Conservation (phyloP, 2,113 vertebrate genomes). For the Egretta garzetta region DNA sequence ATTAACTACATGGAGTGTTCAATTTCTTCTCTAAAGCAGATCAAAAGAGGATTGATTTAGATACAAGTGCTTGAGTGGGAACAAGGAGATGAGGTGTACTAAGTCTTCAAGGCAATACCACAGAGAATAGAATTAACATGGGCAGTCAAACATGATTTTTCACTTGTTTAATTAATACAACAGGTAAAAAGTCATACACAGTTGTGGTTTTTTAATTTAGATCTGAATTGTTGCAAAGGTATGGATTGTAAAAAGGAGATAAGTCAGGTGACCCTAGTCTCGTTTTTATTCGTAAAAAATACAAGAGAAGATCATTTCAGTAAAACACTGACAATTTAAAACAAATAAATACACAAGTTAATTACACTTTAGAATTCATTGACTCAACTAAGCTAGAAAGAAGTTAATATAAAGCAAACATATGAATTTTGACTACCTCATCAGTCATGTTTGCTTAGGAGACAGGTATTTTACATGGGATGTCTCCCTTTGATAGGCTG, state of each 20-base stretch:
- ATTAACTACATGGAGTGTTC: not conserved
- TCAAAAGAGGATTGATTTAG: not conserved
- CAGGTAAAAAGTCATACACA: not conserved
- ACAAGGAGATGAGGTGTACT: not conserved
- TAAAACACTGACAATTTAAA: not conserved
- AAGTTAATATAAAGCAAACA: not conserved
- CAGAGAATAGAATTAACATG: not conserved
- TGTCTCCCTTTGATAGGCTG: not conserved
- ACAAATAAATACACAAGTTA: not conserved
- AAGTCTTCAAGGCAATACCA: not conserved
- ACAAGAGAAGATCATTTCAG: not conserved
- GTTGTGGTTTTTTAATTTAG: not conserved
- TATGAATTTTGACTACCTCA: not conserved
- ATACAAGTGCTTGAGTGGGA: not conserved
- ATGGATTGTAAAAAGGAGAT: not conserved
- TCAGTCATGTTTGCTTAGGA: not conserved
- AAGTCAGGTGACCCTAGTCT: not conserved
- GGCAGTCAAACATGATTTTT: not conserved
- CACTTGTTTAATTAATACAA: not conserved
- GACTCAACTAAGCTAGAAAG: not conserved
- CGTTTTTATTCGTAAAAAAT: not conserved
- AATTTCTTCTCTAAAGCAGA: not conserved
- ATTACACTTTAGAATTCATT: not conserved
- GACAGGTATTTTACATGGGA: not conserved
- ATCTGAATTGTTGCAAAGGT: not conserved